These are phyloP conservation scores for Trididemnum nubilum DNA, from an alignment of 23 tunicate species.

Conservation along the genomic window DNA sequence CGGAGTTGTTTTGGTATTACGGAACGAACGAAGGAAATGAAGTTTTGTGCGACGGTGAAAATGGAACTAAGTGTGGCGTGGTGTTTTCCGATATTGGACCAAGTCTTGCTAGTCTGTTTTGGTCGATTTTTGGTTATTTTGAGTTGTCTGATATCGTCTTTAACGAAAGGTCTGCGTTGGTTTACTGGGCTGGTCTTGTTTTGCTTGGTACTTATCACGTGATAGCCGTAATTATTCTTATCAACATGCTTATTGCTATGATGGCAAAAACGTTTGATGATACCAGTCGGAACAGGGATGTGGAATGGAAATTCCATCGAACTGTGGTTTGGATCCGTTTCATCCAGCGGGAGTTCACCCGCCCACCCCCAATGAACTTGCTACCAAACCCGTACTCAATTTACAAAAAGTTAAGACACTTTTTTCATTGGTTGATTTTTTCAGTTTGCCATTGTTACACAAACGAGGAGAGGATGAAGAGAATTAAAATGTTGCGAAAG, in stretches of 20 bases:
- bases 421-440: neutral
- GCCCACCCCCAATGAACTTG: slow-evolving; percentile 93
- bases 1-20: slow-evolving; percentile 83
- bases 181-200: slow-evolving; percentile 30
- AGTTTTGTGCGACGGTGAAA: neutral
- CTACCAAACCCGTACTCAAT: slow-evolving; percentile 63
- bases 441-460: neutral
- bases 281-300: slow-evolving; percentile 57
- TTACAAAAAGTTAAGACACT: slow-evolving; percentile 4
- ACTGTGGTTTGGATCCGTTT: slow-evolving; percentile 83
- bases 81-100: slow-evolving; percentile 35
- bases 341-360: slow-evolving; percentile 63
- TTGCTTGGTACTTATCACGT: slow-evolving; percentile 58
- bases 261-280: slow-evolving; percentile 77
- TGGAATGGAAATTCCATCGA: slow-evolving; percentile 88
- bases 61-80: neutral
- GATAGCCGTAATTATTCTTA: slow-evolving; percentile 70
- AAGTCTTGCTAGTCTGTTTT: slow-evolving; percentile 49
- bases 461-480: neutral
- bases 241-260: slow-evolving; percentile 96
- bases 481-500: neutral
- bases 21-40: slow-evolving; percentile 48
- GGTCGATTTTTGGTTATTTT: slow-evolving; percentile 74
- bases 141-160: slow-evolving; percentile 36
- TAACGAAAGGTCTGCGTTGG: slow-evolving; percentile 29